phyloP scores from a whole-genome alignment of 2,888 invertebrate species.

The Caenorhabditis becei region DNA sequence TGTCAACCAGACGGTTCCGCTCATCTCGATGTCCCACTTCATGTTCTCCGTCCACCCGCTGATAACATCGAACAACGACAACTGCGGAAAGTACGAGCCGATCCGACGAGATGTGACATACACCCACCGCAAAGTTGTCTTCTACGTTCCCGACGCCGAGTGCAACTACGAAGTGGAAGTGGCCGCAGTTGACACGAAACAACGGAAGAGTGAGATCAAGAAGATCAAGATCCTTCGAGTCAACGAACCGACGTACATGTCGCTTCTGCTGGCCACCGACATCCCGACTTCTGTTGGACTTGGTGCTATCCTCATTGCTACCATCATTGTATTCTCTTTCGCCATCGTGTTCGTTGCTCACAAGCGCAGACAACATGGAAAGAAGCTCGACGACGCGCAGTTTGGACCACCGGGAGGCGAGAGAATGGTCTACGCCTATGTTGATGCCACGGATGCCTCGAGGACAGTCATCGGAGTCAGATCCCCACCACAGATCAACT shows the following conservation, averaged over 20 bases:
- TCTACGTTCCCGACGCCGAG: slow-evolving; percentile 64
- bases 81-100: slow-evolving; percentile 60
- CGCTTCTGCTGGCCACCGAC: slow-evolving; percentile 38
- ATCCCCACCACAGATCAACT: slow-evolving; percentile 24
- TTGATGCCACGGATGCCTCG: slow-evolving; percentile 54
- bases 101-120: slow-evolving; percentile 64
- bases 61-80: slow-evolving; percentile 47
- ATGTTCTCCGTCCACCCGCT: slow-evolving; percentile 56
- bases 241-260: slow-evolving; percentile 53
- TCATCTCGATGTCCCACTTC: slow-evolving; percentile 63
- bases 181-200: slow-evolving; percentile 63
- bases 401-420: slow-evolving; percentile 36
- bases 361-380: slow-evolving; percentile 14
- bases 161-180: slow-evolving; percentile 69
- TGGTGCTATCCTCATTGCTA: slow-evolving; percentile 21
- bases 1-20: slow-evolving; percentile 21
- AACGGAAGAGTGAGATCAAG: slow-evolving; percentile 59
- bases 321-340: slow-evolving; percentile 11
- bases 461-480: slow-evolving; percentile 51
- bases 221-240: slow-evolving; percentile 53
- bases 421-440: slow-evolving; percentile 56
- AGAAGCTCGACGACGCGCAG: slow-evolving; percentile 41
- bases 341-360: slow-evolving; percentile 20
- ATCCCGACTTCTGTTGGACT: slow-evolving; percentile 46
- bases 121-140: slow-evolving; percentile 63